Conservation (phyloP, 2,113 vertebrate genomes). For the Alligator mississippiensis region DNA sequence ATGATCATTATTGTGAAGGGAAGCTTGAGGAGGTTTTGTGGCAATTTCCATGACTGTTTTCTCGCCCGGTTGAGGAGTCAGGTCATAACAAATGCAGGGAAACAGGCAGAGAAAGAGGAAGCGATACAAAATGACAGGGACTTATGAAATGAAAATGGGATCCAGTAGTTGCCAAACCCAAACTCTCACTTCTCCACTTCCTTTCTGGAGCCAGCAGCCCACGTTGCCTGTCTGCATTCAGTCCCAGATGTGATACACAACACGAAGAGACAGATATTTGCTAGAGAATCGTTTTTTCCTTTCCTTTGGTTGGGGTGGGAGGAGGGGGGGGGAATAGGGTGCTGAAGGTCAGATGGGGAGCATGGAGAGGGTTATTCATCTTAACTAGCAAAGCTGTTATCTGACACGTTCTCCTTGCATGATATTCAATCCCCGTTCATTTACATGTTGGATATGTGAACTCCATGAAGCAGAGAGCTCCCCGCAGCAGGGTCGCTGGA, state of each 20-base stretch:
- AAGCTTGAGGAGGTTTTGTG: not conserved
- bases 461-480: constrained; percentile 44
- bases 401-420: constrained; percentile 44
- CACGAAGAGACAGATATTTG: not conserved
- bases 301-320: constrained; percentile 10
- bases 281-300: not conserved
- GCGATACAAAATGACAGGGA: not conserved
- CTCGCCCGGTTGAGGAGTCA: not conserved
- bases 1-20: not conserved
- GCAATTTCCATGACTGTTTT: not conserved
- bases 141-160: not conserved
- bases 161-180: not conserved
- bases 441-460: constrained; percentile 67
- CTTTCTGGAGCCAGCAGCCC: not conserved
- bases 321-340: constrained; percentile 43
- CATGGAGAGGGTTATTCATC: not conserved
- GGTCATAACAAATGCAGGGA: not conserved
- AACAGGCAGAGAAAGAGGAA: not conserved
- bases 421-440: constrained; percentile 57
- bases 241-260: constrained; percentile 7
- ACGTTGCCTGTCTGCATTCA: not conserved
- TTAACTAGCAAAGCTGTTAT: constrained; percentile 51
- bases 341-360: not conserved
- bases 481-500: constrained; percentile 63
- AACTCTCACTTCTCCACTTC: not conserved